Evolutionary conservation across 2,797 vertebrate species (phyloP).

Genomic region (Chaetophractus vellerosus): DNA sequence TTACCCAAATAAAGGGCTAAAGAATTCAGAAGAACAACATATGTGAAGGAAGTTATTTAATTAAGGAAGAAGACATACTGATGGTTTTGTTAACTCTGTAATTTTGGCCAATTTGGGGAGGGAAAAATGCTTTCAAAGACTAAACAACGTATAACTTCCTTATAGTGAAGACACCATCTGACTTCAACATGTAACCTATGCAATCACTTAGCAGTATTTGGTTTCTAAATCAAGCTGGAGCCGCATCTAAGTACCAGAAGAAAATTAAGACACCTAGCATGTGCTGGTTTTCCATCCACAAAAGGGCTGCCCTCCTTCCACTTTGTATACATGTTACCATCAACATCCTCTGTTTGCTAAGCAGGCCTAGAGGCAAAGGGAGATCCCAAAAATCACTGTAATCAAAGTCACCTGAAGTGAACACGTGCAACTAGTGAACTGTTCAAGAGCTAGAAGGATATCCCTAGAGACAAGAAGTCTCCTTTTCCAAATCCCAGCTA

Average conservation of each 20-base stretch:
- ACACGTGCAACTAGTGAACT: not conserved
- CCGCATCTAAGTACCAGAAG: not conserved
- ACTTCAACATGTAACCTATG: not conserved
- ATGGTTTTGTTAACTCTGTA: constrained; percentile 10
- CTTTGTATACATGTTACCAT: too few species aligned
- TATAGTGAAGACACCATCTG: constrained; percentile 4
- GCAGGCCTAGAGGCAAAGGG: not conserved
- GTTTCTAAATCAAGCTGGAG: not conserved
- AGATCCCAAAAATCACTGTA: not conserved
- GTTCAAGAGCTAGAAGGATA: not conserved
- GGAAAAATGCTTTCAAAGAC: not conserved
- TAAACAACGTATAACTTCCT: not conserved
- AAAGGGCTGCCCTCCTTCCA: not conserved
- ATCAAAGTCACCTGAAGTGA: not conserved
- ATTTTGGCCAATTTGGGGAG: not conserved
- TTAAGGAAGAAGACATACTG: constrained; percentile 39
- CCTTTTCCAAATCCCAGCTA: not conserved
- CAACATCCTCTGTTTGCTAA: not conserved
- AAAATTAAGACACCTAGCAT: not conserved
- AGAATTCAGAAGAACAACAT: not conserved
- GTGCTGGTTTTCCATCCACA: not conserved
- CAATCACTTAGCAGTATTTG: not conserved
- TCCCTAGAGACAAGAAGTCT: not conserved
- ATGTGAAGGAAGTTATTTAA: constrained; percentile 20
- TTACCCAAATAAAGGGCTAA: not conserved